Evolutionary conservation across 2,888 invertebrate genomes (phyloP).

Genomic region (Cataglyphis livida): DNA sequence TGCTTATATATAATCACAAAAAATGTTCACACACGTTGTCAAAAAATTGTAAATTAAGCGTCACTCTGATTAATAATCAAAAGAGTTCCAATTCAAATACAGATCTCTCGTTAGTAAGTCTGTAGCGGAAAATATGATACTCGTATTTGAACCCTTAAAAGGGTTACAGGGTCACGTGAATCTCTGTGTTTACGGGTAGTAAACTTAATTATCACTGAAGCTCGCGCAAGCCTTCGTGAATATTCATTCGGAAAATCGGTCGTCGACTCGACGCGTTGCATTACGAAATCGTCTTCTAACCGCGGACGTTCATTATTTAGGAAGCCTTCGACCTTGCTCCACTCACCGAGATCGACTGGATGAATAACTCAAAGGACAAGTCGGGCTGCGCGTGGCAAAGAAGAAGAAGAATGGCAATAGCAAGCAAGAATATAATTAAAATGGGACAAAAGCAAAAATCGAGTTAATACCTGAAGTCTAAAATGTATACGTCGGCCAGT

Average conservation of each 20-base stretch:
- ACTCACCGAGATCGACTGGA: conserved; percentile 84
- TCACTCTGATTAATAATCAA: conserved; percentile 19
- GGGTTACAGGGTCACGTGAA: conserved; percentile 38
- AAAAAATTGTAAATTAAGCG: background rate
- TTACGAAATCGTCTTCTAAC: conserved; percentile 31
- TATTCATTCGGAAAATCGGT: conserved; percentile 52
- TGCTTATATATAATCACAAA: background rate
- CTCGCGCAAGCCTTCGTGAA: conserved; percentile 23
- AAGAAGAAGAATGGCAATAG: conserved; percentile 31
- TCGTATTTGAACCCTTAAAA: conserved; percentile 13
- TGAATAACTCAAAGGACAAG: conserved; percentile 67
- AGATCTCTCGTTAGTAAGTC: background rate
- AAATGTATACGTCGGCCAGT: background rate
- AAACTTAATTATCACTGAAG: conserved; percentile 40
- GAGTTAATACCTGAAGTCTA: background rate
- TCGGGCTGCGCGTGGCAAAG: conserved; percentile 5
- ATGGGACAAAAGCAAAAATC: background rate
- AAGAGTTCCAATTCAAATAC: background rate
- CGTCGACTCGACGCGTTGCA: conserved; percentile 33
- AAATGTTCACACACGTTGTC: background rate
- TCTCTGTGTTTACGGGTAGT: conserved; percentile 21
- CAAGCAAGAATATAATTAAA: background rate
- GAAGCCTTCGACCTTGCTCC: conserved; percentile 83
- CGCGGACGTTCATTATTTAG: conserved; percentile 80
- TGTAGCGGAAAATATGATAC: background rate